These are phyloP conservation scores for Neotoxoptera formosana DNA, from an alignment of 1,140 invertebrate genomes.

Conservation along the genomic window DNA sequence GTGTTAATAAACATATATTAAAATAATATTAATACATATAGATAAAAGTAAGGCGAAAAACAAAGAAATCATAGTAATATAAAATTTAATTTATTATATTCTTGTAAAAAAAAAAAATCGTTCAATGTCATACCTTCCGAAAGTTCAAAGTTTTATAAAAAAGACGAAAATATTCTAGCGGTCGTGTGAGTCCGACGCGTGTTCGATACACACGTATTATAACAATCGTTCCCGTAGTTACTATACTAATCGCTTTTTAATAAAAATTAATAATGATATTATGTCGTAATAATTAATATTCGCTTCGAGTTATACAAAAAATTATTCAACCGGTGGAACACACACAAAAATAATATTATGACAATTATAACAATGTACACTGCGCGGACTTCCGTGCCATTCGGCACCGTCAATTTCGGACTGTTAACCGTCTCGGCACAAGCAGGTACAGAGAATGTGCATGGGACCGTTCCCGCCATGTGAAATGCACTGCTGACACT, in stretches of 20 bases:
- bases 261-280: constrained; percentile 15
- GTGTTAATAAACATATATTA: neutral
- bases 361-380: no score
- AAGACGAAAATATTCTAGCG: neutral
- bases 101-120: constrained; percentile 20
- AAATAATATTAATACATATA: neutral
- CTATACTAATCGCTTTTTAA: neutral
- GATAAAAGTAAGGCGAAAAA: constrained; percentile 1
- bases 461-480: constrained; percentile 39
- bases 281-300: neutral
- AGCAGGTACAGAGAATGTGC: constrained; percentile 52
- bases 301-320: neutral
- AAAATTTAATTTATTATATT: constrained; percentile 10
- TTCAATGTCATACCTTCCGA: constrained; percentile 45
- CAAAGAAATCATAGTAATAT: neutral
- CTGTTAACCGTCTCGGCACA: constrained; percentile 46
- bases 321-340: neutral
- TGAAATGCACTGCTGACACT: constrained; percentile 42
- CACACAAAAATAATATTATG: neutral
- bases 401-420: constrained; percentile 48
- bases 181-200: neutral
- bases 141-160: constrained; percentile 46
- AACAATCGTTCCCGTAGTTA: neutral
- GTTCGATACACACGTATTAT: neutral
- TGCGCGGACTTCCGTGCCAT: constrained; percentile 39